These are phyloP conservation scores for Ceratoteleas bidentatus DNA, from an alignment of 1,140 invertebrate genomes.

Conservation along the genomic window DNA sequence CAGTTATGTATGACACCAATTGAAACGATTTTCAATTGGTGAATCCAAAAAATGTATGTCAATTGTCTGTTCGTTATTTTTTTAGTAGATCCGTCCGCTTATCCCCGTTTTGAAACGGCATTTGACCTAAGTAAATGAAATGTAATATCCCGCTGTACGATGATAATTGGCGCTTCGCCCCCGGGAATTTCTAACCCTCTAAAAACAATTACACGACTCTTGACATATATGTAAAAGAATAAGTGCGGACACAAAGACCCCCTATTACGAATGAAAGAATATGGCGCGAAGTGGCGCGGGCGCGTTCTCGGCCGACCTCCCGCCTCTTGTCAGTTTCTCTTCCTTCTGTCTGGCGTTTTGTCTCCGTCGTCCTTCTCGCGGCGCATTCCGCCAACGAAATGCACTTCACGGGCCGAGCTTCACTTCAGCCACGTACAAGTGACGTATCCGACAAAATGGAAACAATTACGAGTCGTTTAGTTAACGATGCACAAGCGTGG, in stretches of 20 bases:
- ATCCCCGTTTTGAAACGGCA: background rate
- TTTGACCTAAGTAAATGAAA: conserved; percentile 53
- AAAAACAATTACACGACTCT: conserved; percentile 62
- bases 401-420: conserved; percentile 37
- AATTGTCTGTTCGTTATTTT: too few relatives aligned
- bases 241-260: conserved; percentile 48
- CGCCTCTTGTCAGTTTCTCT: too few relatives aligned
- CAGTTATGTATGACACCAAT: too few relatives aligned
- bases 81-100: too few relatives aligned
- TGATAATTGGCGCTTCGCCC: conserved; percentile 53
- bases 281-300: conserved; percentile 38
- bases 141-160: conserved; percentile 33
- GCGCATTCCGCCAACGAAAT: conserved; percentile 32
- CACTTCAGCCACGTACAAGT: conserved; percentile 37
- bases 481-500: conserved; percentile 52
- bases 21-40: too few relatives aligned
- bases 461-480: conserved; percentile 62
- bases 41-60: too few relatives aligned
- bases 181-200: conserved; percentile 60
- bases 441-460: conserved; percentile 55
- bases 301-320: too few relatives aligned
- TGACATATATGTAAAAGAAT: conserved; percentile 62
- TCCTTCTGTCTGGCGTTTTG: conserved; percentile 28
- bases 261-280: conserved; percentile 42
- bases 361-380: conserved; percentile 26